Conservation (phyloP, 2,888 invertebrate species). For the Napeogenes inachia region DNA sequence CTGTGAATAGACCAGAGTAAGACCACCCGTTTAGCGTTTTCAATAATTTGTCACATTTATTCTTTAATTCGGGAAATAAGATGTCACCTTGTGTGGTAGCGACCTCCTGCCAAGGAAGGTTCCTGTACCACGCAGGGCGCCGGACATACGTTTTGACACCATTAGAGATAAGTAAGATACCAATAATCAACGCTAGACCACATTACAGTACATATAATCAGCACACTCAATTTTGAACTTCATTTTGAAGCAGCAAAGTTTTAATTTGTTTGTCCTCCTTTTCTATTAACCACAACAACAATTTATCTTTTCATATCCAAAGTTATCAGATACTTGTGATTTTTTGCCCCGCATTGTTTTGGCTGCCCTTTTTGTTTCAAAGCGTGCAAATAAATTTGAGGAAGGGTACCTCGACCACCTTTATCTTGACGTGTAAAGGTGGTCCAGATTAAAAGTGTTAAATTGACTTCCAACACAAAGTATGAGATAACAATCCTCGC, state of each 20-base stretch:
- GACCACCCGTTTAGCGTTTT: conserved; percentile 56
- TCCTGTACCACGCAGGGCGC: conserved; percentile 71
- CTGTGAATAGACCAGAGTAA: conserved; percentile 26
- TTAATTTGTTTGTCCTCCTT: conserved; percentile 16
- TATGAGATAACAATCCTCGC: conserved; percentile 40
- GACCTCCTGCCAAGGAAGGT: conserved; percentile 61
- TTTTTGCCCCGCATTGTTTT: conserved; percentile 63
- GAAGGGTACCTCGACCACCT: conserved; percentile 48
- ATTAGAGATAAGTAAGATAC: conserved; percentile 68
- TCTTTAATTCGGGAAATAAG: conserved; percentile 55
- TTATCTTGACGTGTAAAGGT: conserved; percentile 53
- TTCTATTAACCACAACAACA: conserved; percentile 48
- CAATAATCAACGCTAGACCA: conserved; percentile 71
- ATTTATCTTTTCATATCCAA: conserved; percentile 61
- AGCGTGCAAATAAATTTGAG: conserved; percentile 68
- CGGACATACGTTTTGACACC: conserved; percentile 74
- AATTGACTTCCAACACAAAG: conserved; percentile 42
- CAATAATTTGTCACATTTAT: conserved; percentile 56
- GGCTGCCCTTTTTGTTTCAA: conserved; percentile 66
- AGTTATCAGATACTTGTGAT: conserved; percentile 69
- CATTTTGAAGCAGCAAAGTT: conserved; percentile 22
- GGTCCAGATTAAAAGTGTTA: conserved; percentile 60
- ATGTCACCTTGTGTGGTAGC: conserved; percentile 68
- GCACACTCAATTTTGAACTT: conserved; percentile 31
- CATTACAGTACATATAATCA: conserved; percentile 27